phyloP scores from a whole-genome alignment of 2,113 vertebrate species.

The Pangasianodon hypophthalmus region DNA sequence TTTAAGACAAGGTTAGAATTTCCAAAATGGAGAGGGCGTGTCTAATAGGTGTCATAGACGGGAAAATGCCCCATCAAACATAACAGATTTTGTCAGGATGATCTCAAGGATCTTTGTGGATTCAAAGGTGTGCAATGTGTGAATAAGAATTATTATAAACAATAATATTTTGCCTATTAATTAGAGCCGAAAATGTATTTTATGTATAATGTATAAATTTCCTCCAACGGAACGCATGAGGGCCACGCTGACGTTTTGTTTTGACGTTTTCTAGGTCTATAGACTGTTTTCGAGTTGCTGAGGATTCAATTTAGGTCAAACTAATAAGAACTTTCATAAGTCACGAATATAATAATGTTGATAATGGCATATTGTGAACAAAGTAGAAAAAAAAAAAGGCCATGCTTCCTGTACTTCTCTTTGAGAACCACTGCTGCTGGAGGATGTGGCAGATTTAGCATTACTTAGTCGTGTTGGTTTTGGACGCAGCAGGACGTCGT shows the following conservation, averaged over 20 bases:
- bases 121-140: not conserved
- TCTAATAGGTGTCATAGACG: not conserved
- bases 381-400: not conserved
- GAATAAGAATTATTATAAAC: not conserved
- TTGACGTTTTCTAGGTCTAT: not conserved
- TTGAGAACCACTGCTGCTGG: constrained; percentile 32
- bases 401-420: not conserved
- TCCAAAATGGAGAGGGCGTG: not conserved
- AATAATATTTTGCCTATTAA: not conserved
- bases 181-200: not conserved
- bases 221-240: not conserved
- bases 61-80: not conserved
- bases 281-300: not conserved
- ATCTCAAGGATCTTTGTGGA: not conserved
- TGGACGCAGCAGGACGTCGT: constrained; percentile 21
- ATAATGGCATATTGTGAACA: not conserved
- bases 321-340: not conserved
- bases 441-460: constrained; percentile 13
- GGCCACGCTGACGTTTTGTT: not conserved
- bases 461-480: constrained; percentile 13
- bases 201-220: too few relatives aligned
- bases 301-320: not conserved
- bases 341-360: not conserved
- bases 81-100: not conserved
- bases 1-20: not conserved